Conservation (phyloP, 2,113 vertebrate species). For the Colaptes auratus region DNA sequence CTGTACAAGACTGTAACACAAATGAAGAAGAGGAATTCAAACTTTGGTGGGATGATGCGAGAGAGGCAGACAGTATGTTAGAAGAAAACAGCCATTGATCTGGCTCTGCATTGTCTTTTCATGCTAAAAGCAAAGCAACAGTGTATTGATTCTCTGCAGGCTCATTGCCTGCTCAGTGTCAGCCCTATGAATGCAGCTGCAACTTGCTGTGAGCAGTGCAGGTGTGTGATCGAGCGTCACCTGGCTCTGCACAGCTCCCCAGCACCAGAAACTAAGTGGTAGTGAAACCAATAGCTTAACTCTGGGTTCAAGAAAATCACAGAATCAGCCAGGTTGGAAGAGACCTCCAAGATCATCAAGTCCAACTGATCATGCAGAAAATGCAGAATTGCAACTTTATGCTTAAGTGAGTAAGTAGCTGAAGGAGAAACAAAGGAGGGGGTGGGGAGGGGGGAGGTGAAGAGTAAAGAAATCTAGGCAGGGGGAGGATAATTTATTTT, state of each 20-base stretch:
- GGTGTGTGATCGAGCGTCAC: not conserved
- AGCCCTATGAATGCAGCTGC: not conserved
- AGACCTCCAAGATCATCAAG: too few species aligned
- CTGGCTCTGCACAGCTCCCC: not conserved
- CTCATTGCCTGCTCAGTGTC: not conserved
- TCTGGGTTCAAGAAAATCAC: not conserved
- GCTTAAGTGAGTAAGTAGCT: not conserved
- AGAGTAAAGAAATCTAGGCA: not conserved
- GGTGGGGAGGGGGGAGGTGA: not conserved
- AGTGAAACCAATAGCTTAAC: not conserved
- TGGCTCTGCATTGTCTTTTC: not conserved
- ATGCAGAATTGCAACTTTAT: not conserved
- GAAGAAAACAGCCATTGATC: not conserved
- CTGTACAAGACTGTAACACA: not conserved
- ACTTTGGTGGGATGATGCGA: not conserved
- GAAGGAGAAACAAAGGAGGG: not conserved
- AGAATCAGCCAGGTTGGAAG: too few species aligned
- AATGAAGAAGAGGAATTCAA: not conserved
- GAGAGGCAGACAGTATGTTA: not conserved
- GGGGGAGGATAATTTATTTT: not conserved
- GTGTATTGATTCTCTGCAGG: not conserved
- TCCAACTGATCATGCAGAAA: not conserved
- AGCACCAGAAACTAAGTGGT: rapidly evolving
- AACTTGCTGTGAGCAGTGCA: not conserved
- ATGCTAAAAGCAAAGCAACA: rapidly evolving